A percentile compares a stretch with the other conserved stretches of the same genome.
Evolutionary conservation across 2,888 invertebrate genomes (phyloP).

Genomic region (Gymnoscelis rufifasciata): DNA sequence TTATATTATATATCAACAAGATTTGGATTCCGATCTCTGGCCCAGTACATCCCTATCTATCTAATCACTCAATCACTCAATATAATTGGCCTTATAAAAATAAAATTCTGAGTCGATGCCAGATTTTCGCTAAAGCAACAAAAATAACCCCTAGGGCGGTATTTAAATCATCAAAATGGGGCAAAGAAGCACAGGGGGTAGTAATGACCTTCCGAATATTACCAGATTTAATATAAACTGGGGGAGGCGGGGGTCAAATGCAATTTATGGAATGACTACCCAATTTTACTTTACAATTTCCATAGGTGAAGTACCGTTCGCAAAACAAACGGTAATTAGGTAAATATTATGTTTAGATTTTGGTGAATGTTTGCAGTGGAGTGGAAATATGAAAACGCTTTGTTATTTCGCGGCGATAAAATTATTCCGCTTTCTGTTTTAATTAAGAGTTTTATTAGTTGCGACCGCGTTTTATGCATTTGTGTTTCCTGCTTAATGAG

Average conservation of each 20-base stretch:
- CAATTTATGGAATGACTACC: constrained; percentile 60
- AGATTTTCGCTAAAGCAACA: no score
- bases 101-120: no score
- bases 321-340: constrained; percentile 14
- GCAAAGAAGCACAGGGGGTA: background rate
- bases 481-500: background rate
- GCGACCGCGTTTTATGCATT: background rate
- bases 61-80: no score
- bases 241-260: constrained; percentile 41
- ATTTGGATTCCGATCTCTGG: no score
- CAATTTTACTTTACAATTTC: constrained; percentile 56
- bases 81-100: no score
- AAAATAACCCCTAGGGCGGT: background rate
- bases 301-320: constrained; percentile 29
- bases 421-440: background rate
- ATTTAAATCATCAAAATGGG: constrained; percentile 21
- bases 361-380: background rate
- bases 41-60: no score
- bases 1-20: no score
- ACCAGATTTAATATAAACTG: constrained; percentile 47
- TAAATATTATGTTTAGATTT: constrained; percentile 5
- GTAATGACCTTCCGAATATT: constrained; percentile 35
- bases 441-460: no score
- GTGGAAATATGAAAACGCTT: background rate
- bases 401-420: background rate